Percentiles rank a stretch among this genome's conserved stretches.
Evolutionary conservation across 2,113 vertebrate genomes (phyloP).

Genomic region (Crotalus horridus): DNA sequence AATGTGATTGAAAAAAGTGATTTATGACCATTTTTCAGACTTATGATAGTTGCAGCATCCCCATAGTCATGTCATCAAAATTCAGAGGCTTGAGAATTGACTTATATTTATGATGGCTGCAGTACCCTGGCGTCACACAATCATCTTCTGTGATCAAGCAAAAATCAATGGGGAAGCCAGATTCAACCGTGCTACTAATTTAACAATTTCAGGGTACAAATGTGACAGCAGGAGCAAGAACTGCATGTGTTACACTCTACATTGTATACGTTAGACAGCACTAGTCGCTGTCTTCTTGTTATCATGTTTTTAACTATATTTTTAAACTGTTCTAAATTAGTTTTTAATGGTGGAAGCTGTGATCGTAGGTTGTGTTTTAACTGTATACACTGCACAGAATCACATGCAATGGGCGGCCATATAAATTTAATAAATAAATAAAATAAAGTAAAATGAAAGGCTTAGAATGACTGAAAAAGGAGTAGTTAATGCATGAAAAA

Average conservation of each 20-base stretch:
- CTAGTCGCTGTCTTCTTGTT: background rate
- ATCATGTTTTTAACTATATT: background rate
- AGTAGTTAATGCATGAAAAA: background rate
- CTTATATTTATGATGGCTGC: too few relatives aligned
- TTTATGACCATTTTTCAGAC: too few relatives aligned
- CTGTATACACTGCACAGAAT: background rate
- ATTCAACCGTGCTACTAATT: too few relatives aligned
- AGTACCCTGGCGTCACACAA: too few relatives aligned
- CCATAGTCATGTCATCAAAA: too few relatives aligned
- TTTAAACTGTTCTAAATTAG: background rate
- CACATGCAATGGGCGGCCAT: background rate
- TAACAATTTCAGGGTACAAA: background rate
- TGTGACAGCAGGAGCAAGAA: background rate
- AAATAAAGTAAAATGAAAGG: background rate
- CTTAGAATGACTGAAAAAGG: background rate
- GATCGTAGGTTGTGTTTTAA: background rate
- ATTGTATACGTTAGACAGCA: background rate
- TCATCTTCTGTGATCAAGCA: too few relatives aligned
- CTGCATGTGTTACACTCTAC: background rate
- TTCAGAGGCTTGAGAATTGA: too few relatives aligned
- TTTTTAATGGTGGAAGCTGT: background rate
- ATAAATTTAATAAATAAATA: background rate
- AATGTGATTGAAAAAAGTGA: too few relatives aligned
- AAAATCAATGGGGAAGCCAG: too few relatives aligned
- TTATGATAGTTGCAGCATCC: too few relatives aligned